These are phyloP conservation scores for Prietella phreatophila DNA, from an alignment of 2,113 vertebrate genomes.

Conservation along the genomic window DNA sequence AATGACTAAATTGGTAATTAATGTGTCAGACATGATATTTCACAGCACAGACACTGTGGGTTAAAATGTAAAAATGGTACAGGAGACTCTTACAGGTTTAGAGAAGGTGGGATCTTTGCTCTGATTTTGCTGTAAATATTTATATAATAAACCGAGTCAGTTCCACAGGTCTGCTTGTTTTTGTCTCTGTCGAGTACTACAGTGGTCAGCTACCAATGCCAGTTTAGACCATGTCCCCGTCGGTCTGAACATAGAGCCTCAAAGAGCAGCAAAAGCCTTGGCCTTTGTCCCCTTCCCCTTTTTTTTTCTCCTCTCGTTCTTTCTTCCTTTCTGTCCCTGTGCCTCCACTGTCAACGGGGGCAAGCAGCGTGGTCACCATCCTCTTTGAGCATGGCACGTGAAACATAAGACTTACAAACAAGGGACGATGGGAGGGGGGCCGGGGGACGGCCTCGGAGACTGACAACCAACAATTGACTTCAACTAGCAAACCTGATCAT, in stretches of 20 bases:
- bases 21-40: neutral
- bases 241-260: slow-evolving; percentile 18
- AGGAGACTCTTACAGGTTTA: neutral
- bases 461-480: slow-evolving; percentile 78
- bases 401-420: slow-evolving; percentile 60
- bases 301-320: slow-evolving; percentile 35
- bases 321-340: slow-evolving; percentile 60
- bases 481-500: slow-evolving; percentile 72
- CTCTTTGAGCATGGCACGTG: slow-evolving; percentile 59
- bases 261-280: slow-evolving; percentile 15
- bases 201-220: slow-evolving; percentile 30
- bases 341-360: slow-evolving; percentile 57
- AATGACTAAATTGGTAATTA: neutral
- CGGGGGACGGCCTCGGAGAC: slow-evolving; percentile 64
- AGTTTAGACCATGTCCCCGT: slow-evolving; percentile 39
- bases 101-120: neutral
- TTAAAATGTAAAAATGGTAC: neutral
- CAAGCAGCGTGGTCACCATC: slow-evolving; percentile 53
- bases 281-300: slow-evolving; percentile 32
- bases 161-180: slow-evolving; percentile 36
- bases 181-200: slow-evolving; percentile 61
- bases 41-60: neutral
- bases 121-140: neutral
- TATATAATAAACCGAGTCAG: neutral
- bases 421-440: slow-evolving; percentile 52